These are phyloP conservation scores for Hedya salicella DNA, from an alignment of 2,888 invertebrate genomes.

Conservation along the genomic window DNA sequence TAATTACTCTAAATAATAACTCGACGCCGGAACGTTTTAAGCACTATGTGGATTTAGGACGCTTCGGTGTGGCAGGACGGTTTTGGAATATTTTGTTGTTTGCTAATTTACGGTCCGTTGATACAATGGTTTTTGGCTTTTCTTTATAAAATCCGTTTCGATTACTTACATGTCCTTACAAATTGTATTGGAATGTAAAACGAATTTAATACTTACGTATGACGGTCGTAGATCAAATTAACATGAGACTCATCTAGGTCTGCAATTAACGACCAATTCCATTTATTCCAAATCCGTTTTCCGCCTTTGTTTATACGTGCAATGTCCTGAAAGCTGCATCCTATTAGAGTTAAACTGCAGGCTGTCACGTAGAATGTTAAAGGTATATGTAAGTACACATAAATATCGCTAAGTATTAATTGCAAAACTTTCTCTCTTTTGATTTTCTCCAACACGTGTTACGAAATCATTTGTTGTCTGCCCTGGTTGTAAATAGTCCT, in stretches of 20 bases:
- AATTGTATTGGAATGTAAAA: no score
- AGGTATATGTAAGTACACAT: no score
- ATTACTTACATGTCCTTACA: no score
- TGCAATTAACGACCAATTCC: no score
- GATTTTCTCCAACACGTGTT: conserved; percentile 21
- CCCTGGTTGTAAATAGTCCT: conserved; percentile 16
- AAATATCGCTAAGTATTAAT: neutral
- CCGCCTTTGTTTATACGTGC: no score
- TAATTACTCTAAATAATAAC: conserved; percentile 84
- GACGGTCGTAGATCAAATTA: no score
- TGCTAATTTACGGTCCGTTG: neutral
- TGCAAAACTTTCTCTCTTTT: conserved; percentile 6
- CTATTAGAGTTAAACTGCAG: no score
- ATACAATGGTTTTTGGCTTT: neutral
- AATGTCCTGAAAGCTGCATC: no score
- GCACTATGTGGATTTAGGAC: conserved; percentile 31
- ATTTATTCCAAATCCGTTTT: no score
- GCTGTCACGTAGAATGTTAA: neutral
- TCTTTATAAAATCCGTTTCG: no score
- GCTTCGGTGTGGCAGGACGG: neutral
- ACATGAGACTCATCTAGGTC: no score
- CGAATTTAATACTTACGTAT: no score
- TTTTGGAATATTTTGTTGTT: conserved; percentile 11
- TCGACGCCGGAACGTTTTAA: conserved; percentile 52
- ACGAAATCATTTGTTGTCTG: neutral